Evolutionary conservation across 1,140 invertebrate species (phyloP).

Genomic region (Agrypnia vestita): DNA sequence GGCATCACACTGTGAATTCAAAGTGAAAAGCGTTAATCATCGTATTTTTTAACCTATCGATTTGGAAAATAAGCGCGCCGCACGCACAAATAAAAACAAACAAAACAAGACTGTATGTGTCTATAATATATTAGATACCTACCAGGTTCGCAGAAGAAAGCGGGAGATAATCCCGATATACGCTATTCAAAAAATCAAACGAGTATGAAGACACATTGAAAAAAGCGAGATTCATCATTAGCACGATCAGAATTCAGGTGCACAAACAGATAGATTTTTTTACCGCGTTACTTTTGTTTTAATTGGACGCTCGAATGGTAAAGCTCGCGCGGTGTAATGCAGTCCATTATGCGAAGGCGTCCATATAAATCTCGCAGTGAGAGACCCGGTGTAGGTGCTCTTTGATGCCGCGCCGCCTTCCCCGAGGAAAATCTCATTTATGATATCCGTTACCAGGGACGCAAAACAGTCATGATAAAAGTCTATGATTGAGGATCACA

Average conservation of each 20-base stretch:
- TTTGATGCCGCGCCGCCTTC: slow-evolving; percentile 41
- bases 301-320: not conserved
- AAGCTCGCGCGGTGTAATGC: slow-evolving; percentile 45
- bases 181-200: not conserved
- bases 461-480: not conserved
- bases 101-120: not conserved
- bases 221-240: not conserved
- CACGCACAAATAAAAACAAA: slow-evolving; percentile 37
- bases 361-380: slow-evolving; percentile 49
- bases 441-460: slow-evolving; percentile 6
- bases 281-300: not conserved
- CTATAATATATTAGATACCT: not conserved
- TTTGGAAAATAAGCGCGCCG: not conserved
- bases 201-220: not conserved
- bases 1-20: slow-evolving; percentile 32
- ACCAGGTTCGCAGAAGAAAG: slow-evolving; percentile 49
- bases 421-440: slow-evolving; percentile 43
- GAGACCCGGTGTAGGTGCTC: slow-evolving; percentile 30
- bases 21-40: slow-evolving; percentile 34
- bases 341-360: slow-evolving; percentile 48
- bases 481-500: too few species aligned
- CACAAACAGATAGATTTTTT: not conserved
- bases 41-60: slow-evolving; percentile 12
- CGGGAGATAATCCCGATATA: slow-evolving; percentile 28
- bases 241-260: not conserved